phyloP scores from a whole-genome alignment of 1,140 invertebrate genomes.

The Pollicipes pollicipes region DNA sequence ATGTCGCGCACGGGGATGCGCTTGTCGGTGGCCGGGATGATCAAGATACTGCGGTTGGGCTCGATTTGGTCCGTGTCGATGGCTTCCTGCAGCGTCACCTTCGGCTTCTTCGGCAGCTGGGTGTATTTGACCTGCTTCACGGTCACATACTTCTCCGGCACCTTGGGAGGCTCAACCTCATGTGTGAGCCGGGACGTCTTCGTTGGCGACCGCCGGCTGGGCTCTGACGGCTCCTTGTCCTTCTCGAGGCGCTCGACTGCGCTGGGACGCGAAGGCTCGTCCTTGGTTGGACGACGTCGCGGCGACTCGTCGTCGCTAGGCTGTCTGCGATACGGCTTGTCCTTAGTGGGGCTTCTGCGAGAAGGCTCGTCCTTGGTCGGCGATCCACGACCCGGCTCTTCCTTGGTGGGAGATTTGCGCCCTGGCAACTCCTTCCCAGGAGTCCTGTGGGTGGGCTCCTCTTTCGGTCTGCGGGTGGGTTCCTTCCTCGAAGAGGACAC shows the following conservation, averaged over 20 bases:
- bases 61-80: background rate
- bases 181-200: background rate
- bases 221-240: background rate
- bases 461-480: background rate
- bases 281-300: background rate
- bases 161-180: background rate
- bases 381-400: background rate
- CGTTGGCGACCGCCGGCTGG: background rate
- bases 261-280: background rate
- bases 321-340: background rate
- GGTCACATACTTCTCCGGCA: background rate
- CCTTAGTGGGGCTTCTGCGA: background rate
- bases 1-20: background rate
- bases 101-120: background rate
- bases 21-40: background rate
- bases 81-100: background rate
- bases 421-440: background rate
- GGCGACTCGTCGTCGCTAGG: background rate
- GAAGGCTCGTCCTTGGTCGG: background rate
- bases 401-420: background rate
- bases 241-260: too few species aligned
- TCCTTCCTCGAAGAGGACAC: background rate
- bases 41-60: background rate
- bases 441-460: background rate
- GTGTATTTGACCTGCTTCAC: background rate